phyloP scores from a whole-genome alignment of 2,797 vertebrate species.

The Numenius phaeopus region DNA sequence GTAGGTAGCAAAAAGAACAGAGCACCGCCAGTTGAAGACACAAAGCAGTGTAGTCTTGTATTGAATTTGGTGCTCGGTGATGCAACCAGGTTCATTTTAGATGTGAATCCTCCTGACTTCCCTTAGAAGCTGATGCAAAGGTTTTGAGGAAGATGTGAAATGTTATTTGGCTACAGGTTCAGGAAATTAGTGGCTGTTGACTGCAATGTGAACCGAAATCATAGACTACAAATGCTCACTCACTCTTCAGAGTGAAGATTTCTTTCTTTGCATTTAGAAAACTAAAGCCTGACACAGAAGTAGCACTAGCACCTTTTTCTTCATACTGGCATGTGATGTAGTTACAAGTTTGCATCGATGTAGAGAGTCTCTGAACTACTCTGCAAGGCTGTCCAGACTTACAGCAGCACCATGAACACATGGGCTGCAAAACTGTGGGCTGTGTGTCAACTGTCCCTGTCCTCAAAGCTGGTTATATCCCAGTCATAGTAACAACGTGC shows the following conservation, averaged over 20 bases:
- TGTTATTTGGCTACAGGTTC: background rate
- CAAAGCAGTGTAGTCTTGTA: background rate
- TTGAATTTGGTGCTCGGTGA: background rate
- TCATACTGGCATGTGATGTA: background rate
- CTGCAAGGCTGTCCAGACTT: background rate
- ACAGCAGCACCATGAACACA: background rate
- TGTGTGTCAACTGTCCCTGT: background rate
- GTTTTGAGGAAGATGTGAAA: background rate
- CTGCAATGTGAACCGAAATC: background rate
- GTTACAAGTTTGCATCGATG: background rate
- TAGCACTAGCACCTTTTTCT: background rate
- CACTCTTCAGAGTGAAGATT: background rate
- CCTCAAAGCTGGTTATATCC: background rate
- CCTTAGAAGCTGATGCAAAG: background rate
- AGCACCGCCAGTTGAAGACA: background rate
- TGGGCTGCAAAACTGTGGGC: background rate
- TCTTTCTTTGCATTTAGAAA: background rate
- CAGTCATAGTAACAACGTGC: background rate
- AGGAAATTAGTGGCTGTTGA: background rate
- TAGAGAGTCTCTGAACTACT: background rate
- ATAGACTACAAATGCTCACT: background rate
- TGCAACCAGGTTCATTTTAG: background rate
- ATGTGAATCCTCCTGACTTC: background rate
- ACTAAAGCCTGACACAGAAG: background rate
- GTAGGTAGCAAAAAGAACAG: background rate